phyloP scores from a whole-genome alignment of 2,888 invertebrate species.

The Andrena fulva region DNA sequence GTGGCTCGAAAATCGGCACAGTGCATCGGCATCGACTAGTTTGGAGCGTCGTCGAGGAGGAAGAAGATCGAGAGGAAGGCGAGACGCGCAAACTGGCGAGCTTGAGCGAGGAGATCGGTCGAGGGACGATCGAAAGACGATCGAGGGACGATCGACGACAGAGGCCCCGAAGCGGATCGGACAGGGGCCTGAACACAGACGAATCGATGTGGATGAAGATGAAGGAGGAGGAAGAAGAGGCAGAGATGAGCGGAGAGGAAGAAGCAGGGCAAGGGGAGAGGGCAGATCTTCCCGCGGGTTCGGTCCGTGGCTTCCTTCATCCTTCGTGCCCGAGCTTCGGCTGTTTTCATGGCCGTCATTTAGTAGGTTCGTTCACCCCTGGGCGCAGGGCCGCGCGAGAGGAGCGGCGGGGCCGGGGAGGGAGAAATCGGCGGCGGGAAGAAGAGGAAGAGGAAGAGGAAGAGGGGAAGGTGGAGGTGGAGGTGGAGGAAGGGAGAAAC shows the following conservation, averaged over 20 bases:
- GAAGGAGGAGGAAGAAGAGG: neutral
- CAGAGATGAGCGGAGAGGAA: constrained; percentile 17
- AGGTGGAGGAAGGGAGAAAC: constrained; percentile 44
- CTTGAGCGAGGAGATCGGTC: neutral
- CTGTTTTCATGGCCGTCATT: constrained; percentile 85
- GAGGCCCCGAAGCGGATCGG: constrained; percentile 12
- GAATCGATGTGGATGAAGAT: neutral
- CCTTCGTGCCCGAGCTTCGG: constrained; percentile 83
- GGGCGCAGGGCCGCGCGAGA: constrained; percentile 76
- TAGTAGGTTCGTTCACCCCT: constrained; percentile 85
- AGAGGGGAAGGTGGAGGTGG: constrained; percentile 53
- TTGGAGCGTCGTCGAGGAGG: neutral
- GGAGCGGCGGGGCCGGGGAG: constrained; percentile 52
- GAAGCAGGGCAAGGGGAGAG: constrained; percentile 34
- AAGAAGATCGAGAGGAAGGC: constrained; percentile 12
- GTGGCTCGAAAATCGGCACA: too few species aligned
- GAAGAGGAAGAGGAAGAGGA: constrained; percentile 57
- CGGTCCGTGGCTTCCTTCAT: constrained; percentile 79
- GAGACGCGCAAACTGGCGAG: constrained; percentile 11
- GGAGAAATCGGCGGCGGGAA: constrained; percentile 65
- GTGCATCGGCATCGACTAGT: neutral
- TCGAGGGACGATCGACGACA: neutral
- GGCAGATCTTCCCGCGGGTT: constrained; percentile 74
- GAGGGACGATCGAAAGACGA: neutral
- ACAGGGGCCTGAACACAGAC: neutral